A percentile compares a stretch with the other conserved stretches of the same genome.
Evolutionary conservation across 2,797 vertebrate genomes (phyloP).

Genomic region (Propithecus deckenii): DNA sequence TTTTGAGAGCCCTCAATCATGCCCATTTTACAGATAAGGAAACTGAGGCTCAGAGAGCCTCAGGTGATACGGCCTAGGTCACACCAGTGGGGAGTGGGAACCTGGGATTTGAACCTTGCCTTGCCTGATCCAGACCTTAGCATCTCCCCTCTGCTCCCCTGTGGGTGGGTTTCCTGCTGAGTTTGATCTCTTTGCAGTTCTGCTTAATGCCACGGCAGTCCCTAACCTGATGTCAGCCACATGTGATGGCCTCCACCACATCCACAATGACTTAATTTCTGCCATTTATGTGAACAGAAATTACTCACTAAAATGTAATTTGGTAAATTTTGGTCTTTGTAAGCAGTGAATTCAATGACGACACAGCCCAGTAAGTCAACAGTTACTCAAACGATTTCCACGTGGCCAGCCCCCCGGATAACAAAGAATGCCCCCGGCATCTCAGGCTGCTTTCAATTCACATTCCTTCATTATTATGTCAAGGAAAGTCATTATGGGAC

Average conservation of each 20-base stretch:
- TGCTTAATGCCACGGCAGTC: not conserved
- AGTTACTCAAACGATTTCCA: slow-evolving; percentile 35
- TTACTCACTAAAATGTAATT: slow-evolving; percentile 75
- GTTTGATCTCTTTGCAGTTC: not conserved
- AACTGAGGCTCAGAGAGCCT: not conserved
- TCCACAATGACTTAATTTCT: slow-evolving; percentile 41
- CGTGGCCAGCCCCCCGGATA: slow-evolving; percentile 42
- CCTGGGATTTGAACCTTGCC: not conserved
- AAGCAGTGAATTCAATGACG: slow-evolving; percentile 62
- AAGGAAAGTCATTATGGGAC: slow-evolving; percentile 69
- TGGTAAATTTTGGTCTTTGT: slow-evolving; percentile 54
- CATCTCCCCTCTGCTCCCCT: accelerated
- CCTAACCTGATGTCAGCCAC: not conserved
- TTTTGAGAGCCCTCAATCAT: not conserved
- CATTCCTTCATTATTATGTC: slow-evolving; percentile 62
- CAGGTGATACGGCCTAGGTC: not conserved
- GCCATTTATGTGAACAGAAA: slow-evolving; percentile 56
- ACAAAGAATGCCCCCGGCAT: slow-evolving; percentile 48
- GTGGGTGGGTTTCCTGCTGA: not conserved
- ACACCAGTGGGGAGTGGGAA: not conserved
- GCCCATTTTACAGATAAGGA: not conserved
- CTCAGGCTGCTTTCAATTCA: slow-evolving; percentile 70
- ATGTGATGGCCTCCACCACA: not conserved
- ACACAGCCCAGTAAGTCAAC: not conserved
- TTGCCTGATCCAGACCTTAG: not conserved